Conservation (phyloP, 2,797 vertebrate species). For the Coreius guichenoti region DNA sequence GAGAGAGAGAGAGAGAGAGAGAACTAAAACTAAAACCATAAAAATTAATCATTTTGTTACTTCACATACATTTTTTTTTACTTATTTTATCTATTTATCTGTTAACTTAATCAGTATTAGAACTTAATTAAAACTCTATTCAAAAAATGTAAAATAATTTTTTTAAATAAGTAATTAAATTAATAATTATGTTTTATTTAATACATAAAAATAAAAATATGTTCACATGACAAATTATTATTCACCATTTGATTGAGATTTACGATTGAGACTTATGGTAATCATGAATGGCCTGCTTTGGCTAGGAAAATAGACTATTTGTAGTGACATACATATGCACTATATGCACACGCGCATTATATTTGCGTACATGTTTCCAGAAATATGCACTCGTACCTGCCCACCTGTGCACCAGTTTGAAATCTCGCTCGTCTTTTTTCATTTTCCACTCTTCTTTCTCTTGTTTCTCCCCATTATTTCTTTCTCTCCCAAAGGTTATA, state of each 20-base stretch:
- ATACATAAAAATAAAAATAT: background rate
- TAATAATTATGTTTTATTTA: too few species aligned
- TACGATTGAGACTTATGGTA: background rate
- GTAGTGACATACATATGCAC: background rate
- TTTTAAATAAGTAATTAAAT: too few species aligned
- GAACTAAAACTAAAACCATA: slow-evolving; percentile 14
- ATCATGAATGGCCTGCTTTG: slow-evolving; percentile 1
- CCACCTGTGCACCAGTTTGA: slow-evolving; percentile 1
- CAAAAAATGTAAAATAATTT: too few species aligned
- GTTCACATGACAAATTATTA: background rate
- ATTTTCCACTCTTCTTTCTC: slow-evolving; percentile 40
- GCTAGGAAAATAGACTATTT: slow-evolving; percentile 5
- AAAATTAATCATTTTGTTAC: too few species aligned
- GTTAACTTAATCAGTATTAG: too few species aligned
- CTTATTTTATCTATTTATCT: too few species aligned
- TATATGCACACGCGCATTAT: background rate
- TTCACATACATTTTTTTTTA: too few species aligned
- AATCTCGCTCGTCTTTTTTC: background rate
- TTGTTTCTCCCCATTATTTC: slow-evolving; percentile 55
- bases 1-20: too few species aligned
- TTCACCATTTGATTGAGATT: background rate
- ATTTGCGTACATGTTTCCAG: background rate
- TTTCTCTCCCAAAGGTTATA: slow-evolving; percentile 83
- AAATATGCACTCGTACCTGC: background rate
- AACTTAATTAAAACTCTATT: too few species aligned